Conservation (phyloP, 2,888 invertebrate genomes). For the Thelaira solivaga region DNA sequence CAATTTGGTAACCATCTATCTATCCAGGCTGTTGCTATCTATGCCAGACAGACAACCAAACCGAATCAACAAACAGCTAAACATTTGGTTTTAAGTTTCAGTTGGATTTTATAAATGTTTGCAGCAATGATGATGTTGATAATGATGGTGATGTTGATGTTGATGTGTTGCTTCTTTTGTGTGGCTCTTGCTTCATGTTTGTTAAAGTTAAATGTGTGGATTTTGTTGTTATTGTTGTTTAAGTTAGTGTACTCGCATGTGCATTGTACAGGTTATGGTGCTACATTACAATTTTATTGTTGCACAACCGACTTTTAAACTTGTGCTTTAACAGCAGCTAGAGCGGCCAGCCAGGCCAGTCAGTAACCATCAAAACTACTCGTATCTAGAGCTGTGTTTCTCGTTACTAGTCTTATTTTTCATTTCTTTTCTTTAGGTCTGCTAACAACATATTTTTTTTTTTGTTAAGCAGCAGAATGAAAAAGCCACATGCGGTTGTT, state of each 20-base stretch:
- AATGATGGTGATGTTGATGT: neutral
- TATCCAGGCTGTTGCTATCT: conserved; percentile 34
- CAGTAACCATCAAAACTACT: conserved; percentile 44
- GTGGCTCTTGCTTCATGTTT: conserved; percentile 1
- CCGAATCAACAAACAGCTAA: neutral
- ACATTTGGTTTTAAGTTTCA: conserved; percentile 21
- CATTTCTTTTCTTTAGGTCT: neutral
- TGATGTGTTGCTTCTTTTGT: conserved; percentile 15
- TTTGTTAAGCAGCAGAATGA: conserved; percentile 9
- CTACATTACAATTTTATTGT: conserved; percentile 58
- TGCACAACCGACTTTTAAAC: conserved; percentile 36
- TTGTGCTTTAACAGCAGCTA: conserved; percentile 35
- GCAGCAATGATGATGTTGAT: neutral
- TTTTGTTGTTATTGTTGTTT: conserved; percentile 26
- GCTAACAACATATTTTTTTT: conserved; percentile 1
- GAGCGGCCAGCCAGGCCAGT: too few species aligned
- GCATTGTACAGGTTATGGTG: conserved; percentile 27
- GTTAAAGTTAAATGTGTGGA: conserved; percentile 26
- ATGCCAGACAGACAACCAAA: neutral
- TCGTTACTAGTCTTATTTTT: too few species aligned
- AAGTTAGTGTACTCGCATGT: neutral
- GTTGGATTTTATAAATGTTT: conserved; percentile 22
- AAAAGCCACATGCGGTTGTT: conserved; percentile 55
- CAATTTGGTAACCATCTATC: conserved; percentile 54
- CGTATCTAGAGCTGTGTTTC: neutral